Base-by-base conservation (phyloP, 2,888 invertebrate genomes). In the Gymnoscelis rufifasciata region DNA sequence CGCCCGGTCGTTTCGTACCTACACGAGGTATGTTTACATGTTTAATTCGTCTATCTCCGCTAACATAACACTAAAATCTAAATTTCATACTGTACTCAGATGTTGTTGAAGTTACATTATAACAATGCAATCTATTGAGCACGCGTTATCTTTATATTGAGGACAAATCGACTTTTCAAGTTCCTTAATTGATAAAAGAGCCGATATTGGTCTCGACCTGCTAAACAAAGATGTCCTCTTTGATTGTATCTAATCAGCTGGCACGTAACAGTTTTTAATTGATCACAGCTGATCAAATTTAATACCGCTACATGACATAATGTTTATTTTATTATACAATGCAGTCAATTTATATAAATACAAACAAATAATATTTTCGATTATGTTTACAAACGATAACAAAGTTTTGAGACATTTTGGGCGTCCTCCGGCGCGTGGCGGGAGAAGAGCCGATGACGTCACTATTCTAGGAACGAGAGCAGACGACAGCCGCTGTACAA, bases 1-100 rank as follows among this genome's bases (percentile, higher is more conserved):
- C 68, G 83, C 67, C 81, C 83, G 84, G 79, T 71, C 83, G 70
- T 65, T 62, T 67, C 30, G 29, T 42, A 62, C n/a, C n/a, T n/a
- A n/a, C 59, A 54, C 61, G 60, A 41, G 54, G 64, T 64, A 65
- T 82, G 78, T 81, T 80, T 77, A 80, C 71, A 61, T 71, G 68
- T 35, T 68, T 55, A 71, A 66, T 62, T 62, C 64, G 64, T 54
- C 52, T 62, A 56, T 57, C 57, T 40, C 58, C 56, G 56, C 54
- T 49, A 40, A 40, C 47, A 37, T 56, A 54, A 50, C 43, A 60
- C 48, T 41, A 53, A 39, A 51, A 47, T 46, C 30, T 41, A 28
- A 26, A 29, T 37, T 41, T 51, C 50, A 51, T 56, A 43, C 46
- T 42, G 19, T 42, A 11, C 35, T 33, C 24, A 33, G n/a, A 15